These are phyloP conservation scores for Drosophila formosana DNA, from an alignment of 2,888 invertebrate genomes.

Conservation along the genomic window DNA sequence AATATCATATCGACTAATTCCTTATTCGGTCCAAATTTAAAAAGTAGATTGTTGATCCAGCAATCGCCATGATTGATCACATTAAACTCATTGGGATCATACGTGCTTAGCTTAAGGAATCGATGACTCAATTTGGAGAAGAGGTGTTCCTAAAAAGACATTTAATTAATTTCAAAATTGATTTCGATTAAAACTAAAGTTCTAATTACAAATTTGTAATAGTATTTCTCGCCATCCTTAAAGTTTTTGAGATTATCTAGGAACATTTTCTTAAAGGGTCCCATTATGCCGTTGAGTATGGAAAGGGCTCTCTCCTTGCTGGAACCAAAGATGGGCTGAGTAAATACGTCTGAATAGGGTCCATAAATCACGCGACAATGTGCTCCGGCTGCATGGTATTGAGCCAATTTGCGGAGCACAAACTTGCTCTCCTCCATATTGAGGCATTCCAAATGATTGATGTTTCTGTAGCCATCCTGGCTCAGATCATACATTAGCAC, in stretches of 20 bases:
- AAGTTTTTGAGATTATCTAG: constrained; percentile 48
- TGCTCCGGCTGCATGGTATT: constrained; percentile 83
- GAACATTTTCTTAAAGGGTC: constrained; percentile 43
- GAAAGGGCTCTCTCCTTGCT: constrained; percentile 36
- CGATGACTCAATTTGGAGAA: constrained; percentile 54
- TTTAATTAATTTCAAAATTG: background rate
- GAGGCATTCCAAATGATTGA: constrained; percentile 79
- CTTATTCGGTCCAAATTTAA: constrained; percentile 66
- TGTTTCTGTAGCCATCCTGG: constrained; percentile 71
- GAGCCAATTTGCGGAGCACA: constrained; percentile 78
- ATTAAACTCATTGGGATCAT: constrained; percentile 70
- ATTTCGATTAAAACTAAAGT: background rate
- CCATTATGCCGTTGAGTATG: constrained; percentile 54
- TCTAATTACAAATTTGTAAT: constrained; percentile 67
- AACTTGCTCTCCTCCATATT: constrained; percentile 76
- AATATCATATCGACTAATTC: constrained; percentile 71
- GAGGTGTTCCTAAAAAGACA: constrained; percentile 48
- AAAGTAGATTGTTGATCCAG: constrained; percentile 82
- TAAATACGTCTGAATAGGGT: constrained; percentile 53
- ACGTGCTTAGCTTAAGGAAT: constrained; percentile 35
- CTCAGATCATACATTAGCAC: constrained; percentile 80
- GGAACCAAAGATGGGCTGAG: constrained; percentile 48
- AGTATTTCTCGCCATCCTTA: constrained; percentile 56
- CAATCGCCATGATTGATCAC: constrained; percentile 82
- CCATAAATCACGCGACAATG: constrained; percentile 63